Base-by-base conservation (phyloP, 2,888 invertebrate species). In the Mylabris sibirica region DNA sequence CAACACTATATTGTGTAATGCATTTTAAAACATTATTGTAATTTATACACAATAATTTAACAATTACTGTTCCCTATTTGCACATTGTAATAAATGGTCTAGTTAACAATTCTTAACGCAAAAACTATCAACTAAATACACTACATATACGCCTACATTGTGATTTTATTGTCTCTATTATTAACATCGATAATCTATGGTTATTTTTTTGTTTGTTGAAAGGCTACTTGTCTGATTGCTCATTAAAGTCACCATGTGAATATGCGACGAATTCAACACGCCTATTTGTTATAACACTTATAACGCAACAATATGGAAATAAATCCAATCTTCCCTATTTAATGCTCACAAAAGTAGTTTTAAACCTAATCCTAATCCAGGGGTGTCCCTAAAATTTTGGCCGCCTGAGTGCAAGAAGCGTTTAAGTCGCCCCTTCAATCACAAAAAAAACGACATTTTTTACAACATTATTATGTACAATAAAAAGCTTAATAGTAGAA, bases 31-130 rank as follows among this genome's bases (percentile, higher is more conserved):
- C 65, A 63, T 66, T 70, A 70, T 63, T 63, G 65, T 66, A 72
- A 74, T 74, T 72, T 74, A 74, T 72, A 67, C 61, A 67, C 70
- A 67, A 30, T 30, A 30, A 69, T 65, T 67, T 69, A 53, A 5
- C 12, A 70, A 69, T 74, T 60, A 70, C 72, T 72, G 73, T 70
- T 70, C 67, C 68, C 70, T 70, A 74, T 74, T 72, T 67, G 72
- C 69, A 70, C 66, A 68, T 66, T 73, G 64, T 70, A 72, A 73
- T 73, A 73, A 73, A 72, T 67, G 68, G 65, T 74, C 70, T 68
- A 64, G 70, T 73, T 70, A 70, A 73, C 61, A 35, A 65, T 65
- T 65, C 53, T 41, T 26, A 69, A 62, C 8, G 8, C 59, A 65
- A 26, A 35, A 60, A 60, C 60, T 9, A 34, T 35, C 34, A 60